phyloP scores from a whole-genome alignment of 2,888 invertebrate genomes.

The Chrysotoxum bicinctum region DNA sequence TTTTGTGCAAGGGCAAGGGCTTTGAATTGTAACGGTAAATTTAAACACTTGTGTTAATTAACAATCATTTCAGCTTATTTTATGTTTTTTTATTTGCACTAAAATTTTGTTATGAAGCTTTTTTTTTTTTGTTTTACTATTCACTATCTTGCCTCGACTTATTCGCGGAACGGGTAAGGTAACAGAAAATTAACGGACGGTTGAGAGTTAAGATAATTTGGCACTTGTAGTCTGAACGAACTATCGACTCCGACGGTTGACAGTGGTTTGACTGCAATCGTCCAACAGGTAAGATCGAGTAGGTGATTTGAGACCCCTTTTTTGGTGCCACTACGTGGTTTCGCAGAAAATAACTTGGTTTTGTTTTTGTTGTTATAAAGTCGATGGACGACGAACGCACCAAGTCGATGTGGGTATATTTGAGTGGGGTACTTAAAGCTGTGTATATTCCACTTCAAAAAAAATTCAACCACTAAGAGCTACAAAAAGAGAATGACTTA shows the following conservation, averaged over 20 bases:
- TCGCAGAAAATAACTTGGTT: slow-evolving; percentile 52
- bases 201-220: slow-evolving; percentile 22
- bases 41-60: slow-evolving; percentile 12
- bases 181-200: slow-evolving; percentile 3
- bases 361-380: slow-evolving; percentile 40
- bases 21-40: neutral
- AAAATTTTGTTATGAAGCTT: neutral
- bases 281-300: slow-evolving; percentile 43
- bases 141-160: slow-evolving; percentile 26
- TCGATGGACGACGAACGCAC: slow-evolving; percentile 41
- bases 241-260: slow-evolving; percentile 64
- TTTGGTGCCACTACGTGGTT: slow-evolving; percentile 53
- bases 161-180: slow-evolving; percentile 12
- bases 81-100: slow-evolving; percentile 7
- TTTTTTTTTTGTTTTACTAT: neutral
- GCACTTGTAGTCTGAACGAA: slow-evolving; percentile 55
- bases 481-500: slow-evolving; percentile 38
- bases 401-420: slow-evolving; percentile 26
- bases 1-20: slow-evolving; percentile 3
- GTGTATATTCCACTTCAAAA: slow-evolving; percentile 22
- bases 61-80: slow-evolving; percentile 32
- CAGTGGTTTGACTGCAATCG: slow-evolving; percentile 62
- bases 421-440: slow-evolving; percentile 56
- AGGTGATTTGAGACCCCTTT: slow-evolving; percentile 49
- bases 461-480: slow-evolving; percentile 27